Evolutionary conservation across 1,140 invertebrate species (phyloP), one percentile per base, ranked within the genome.

Genomic region (Drosophila baimaii): DNA sequence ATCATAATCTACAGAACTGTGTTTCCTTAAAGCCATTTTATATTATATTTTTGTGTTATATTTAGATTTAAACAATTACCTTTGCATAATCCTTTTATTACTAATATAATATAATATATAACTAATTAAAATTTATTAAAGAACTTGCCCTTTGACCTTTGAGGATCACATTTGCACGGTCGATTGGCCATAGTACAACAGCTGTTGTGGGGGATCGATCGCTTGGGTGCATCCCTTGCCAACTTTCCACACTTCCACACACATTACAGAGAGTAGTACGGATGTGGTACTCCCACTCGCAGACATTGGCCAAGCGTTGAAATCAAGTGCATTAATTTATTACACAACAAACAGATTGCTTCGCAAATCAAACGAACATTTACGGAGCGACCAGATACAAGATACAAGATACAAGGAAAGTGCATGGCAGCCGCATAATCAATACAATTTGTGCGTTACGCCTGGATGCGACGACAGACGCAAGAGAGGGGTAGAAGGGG

Each of bases 271-370:
- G 25, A 5, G 12, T 27, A 17, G n/a, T 13, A 21, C 9, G 49
- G 29, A 13, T n/a, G n/a, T n/a, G n/a, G 19, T 25, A 13, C 35
- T 39, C 59, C 54, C 17, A 35, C 15, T 21, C 46, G 44, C 62
- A 76, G 72, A 58, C 73, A 65, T 54, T 76, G 59, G 44, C 58
- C 62, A 68, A 65, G 72, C 81, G 66, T 84, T 88, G 79, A 82
- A 88, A 88, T 77, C 58, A 81, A 85, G 77, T 83, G 83, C 84
- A 88, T 88, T 88, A 79, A 88, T 88, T 88, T 88, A 88, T 89
- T 83, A 81, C 79, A 81, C 66, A 82, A 79, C 76, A 74, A 84
- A 74, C 81, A 84, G 81, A 84, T 84, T 84, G 81, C 81, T 79
- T 77, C 46, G 83, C 83, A 77, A 88, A 88, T 88, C 83, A 83